These are phyloP conservation scores for Centropristis striata DNA, from an alignment of 2,113 vertebrate genomes.

Conservation along the genomic window DNA sequence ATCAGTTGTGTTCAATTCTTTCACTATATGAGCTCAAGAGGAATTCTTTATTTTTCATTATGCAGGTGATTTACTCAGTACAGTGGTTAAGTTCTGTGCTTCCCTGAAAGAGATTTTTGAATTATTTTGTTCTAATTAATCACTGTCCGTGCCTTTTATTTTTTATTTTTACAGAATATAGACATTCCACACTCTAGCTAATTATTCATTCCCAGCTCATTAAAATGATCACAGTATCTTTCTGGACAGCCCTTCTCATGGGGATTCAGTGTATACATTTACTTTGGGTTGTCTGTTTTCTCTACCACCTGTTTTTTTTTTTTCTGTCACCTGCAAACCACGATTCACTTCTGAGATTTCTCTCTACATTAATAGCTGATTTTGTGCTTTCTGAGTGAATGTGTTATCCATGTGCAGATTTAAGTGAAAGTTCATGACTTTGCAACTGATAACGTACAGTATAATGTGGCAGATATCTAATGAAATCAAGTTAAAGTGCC, in stretches of 20 bases:
- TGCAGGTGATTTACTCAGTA: background rate
- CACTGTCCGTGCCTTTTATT: background rate
- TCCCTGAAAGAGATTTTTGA: background rate
- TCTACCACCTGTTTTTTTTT: too few species aligned
- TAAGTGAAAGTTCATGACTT: too few species aligned
- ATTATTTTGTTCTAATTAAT: background rate
- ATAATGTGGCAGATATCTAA: background rate
- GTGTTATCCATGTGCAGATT: too few species aligned
- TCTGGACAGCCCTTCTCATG: background rate
- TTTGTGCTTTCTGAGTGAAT: background rate
- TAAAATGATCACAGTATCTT: background rate
- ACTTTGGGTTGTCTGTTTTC: background rate
- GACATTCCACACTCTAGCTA: background rate
- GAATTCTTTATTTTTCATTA: background rate
- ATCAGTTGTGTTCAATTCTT: background rate
- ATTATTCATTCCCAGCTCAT: background rate
- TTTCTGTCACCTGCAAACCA: background rate
- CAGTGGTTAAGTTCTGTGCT: background rate
- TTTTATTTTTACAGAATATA: background rate
- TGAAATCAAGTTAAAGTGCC: background rate
- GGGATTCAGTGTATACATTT: background rate
- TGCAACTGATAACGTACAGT: too few species aligned
- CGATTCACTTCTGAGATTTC: background rate
- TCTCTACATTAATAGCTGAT: background rate
- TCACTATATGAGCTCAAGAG: background rate